Base-by-base conservation (phyloP, 2,888 invertebrate genomes). In the Sesamia inferens region DNA sequence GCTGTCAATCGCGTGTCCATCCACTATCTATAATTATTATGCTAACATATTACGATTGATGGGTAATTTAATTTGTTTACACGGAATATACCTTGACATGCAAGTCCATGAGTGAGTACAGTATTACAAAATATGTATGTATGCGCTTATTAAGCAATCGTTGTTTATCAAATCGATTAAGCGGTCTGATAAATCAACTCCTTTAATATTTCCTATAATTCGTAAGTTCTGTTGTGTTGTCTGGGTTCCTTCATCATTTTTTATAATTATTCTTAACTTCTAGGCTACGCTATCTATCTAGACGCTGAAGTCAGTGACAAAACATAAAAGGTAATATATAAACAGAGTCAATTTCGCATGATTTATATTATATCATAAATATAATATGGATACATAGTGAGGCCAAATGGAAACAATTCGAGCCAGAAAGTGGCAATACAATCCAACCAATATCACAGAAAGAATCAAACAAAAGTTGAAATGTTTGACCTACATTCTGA, bases 61-160 rank as follows among this genome's bases (percentile, higher is more conserved):
- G 19, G 22, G 82, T 81, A 81, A 81, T 84, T 81, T 70, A 70
- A 76, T 84, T 84, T 84, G 81, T 76, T 76, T 76, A 84, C 85
- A 76, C 63, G 64, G 81, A 57, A 84, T 14, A 2, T 68, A 62
- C 74, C 48, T 71, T 66, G 8, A 64, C 76, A 71, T 76, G 84
- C 54, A 67, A 57, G 42, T 13, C n/a, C 54, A 54, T 54, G 51
- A 57, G 63, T 70, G 64, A 57, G 44, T 54, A n/a, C 51, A 67
- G 69, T 22, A 58, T 75, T 42, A 69, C 11, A 66, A 69, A 67
- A 65, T 31, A 31, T 31, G 31, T 65, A 81, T 62, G 16, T 42
- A 39, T 44, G n/a, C 48, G 47, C 58, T 39, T 81, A 48, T 67
- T 76, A 76, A 64, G 69, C 58, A 67, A 75, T 68, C 48, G 55